phyloP scores from a whole-genome alignment of 2,113 vertebrate genomes.

The Cercopithecus mona region DNA sequence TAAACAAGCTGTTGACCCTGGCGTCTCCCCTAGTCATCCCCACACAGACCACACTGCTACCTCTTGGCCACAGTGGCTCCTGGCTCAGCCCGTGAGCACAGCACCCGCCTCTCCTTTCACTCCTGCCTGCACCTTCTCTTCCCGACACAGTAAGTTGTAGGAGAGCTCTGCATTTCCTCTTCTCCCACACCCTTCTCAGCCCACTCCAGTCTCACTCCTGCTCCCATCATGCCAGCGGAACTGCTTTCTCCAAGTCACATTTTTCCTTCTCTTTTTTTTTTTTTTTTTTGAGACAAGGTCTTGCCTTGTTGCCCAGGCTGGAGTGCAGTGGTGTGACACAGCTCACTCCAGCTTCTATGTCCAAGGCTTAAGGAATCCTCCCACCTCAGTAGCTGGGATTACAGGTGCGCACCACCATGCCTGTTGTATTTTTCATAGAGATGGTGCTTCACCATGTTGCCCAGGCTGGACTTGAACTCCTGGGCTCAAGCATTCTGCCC shows the following conservation, averaged over 20 bases:
- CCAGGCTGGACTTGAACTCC: too few relatives aligned
- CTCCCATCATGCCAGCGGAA: background rate
- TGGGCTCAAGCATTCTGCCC: too few relatives aligned
- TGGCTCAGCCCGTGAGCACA: fast-evolving
- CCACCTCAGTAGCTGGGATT: too few relatives aligned
- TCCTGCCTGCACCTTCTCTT: background rate
- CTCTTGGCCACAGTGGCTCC: background rate
- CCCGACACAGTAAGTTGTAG: background rate
- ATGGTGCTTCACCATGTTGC: too few relatives aligned
- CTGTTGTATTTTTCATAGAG: too few relatives aligned
- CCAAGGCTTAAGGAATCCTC: too few relatives aligned
- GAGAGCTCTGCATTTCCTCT: background rate
- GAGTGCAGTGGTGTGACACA: too few relatives aligned
- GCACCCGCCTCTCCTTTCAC: background rate
- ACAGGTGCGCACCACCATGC: too few relatives aligned
- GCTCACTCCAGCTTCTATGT: too few relatives aligned
- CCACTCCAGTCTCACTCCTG: fast-evolving
- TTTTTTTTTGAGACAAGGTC: too few relatives aligned
- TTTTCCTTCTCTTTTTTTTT: too few relatives aligned
- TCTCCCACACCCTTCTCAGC: background rate
- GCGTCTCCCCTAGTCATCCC: fast-evolving
- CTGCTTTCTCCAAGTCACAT: background rate
- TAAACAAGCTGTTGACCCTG: background rate
- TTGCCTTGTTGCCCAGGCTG: too few relatives aligned
- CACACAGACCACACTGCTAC: fast-evolving